phyloP scores from a whole-genome alignment of 2,113 vertebrate species.

The Sander vitreus region DNA sequence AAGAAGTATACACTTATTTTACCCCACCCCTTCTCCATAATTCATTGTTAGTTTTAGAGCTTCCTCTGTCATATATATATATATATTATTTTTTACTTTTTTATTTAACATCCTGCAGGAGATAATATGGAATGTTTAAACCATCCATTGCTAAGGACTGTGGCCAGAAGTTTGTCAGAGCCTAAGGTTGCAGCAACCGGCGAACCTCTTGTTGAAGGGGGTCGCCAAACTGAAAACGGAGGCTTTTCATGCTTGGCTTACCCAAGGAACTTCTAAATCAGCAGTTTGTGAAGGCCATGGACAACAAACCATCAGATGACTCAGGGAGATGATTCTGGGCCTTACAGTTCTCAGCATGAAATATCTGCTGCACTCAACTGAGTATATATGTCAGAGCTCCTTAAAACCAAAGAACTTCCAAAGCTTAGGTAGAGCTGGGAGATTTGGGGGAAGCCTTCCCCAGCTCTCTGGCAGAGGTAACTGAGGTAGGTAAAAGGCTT shows the following conservation, averaged over 20 bases:
- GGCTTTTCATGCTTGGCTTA: not conserved
- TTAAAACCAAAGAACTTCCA: not conserved
- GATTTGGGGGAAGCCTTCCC: slow-evolving; percentile 4
- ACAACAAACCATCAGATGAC: slow-evolving; percentile 4
- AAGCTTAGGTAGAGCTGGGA: not conserved
- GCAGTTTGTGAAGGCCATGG: not conserved
- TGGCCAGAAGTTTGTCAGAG: not conserved
- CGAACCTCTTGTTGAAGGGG: not conserved
- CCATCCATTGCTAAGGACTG: not conserved
- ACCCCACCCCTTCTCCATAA: too few relatives aligned
- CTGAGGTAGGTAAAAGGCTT: slow-evolving; percentile 9
- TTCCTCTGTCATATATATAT: too few relatives aligned
- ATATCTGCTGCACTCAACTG: not conserved
- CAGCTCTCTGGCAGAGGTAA: not conserved
- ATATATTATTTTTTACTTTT: too few relatives aligned
- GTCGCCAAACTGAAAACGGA: not conserved
- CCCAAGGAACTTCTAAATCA: not conserved
- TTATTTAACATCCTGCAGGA: not conserved
- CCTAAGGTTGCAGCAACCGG: not conserved
- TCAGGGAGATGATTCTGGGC: not conserved
- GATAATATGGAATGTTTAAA: not conserved
- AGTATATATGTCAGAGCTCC: not conserved
- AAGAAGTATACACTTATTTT: too few relatives aligned
- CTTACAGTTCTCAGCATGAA: not conserved
- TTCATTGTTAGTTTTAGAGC: too few relatives aligned